These are phyloP conservation scores for Leptestheria dahalacensis DNA, from an alignment of 1,140 invertebrate genomes.

Conservation along the genomic window DNA sequence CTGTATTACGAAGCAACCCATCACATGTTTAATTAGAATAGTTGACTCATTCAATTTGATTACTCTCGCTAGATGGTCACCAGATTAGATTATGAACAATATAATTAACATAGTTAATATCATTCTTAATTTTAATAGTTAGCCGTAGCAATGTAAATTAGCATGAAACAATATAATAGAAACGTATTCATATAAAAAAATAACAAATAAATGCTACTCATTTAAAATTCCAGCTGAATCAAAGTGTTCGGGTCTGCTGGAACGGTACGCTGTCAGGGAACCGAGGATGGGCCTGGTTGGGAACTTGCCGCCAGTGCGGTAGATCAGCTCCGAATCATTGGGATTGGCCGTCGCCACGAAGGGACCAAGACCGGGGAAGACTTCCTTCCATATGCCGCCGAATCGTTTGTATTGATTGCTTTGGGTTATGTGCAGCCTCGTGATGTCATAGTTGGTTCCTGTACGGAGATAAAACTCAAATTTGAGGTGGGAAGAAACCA, in stretches of 20 bases:
- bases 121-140: no score
- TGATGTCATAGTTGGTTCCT: neutral
- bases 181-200: neutral
- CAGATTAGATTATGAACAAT: no score
- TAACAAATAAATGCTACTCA: neutral
- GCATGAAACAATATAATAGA: neutral
- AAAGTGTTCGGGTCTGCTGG: neutral
- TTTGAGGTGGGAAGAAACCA: no score
- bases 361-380: neutral
- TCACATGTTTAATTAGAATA: neutral
- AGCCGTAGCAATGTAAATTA: no score
- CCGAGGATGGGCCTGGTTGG: slow-evolving; percentile 5
- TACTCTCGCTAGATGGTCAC: no score
- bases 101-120: no score
- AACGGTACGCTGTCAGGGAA: slow-evolving; percentile 10
- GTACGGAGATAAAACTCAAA: neutral
- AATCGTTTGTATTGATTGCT: neutral
- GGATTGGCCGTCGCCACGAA: neutral
- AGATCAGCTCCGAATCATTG: slow-evolving; percentile 16
- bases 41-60: no score
- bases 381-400: slow-evolving; percentile 10
- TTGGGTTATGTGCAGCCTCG: neutral
- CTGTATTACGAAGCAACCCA: neutral
- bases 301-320: slow-evolving; percentile 21
- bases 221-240: slow-evolving; percentile 4